A percentile compares a stretch with the other conserved stretches of the same genome.
Evolutionary conservation across 2,888 invertebrate species (phyloP).

Genomic region (Amphipyra tragopoginis): DNA sequence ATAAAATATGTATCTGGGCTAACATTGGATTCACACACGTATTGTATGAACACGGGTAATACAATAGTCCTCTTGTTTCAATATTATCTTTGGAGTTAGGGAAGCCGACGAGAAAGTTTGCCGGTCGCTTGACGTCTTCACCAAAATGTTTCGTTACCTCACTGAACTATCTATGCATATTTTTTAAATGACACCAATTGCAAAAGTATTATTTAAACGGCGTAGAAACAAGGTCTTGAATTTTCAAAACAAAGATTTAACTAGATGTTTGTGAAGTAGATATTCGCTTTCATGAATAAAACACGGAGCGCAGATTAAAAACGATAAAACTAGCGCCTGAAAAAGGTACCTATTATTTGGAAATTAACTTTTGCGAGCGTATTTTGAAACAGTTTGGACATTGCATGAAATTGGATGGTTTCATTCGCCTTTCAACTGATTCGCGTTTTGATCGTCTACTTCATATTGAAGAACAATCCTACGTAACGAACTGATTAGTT

Average conservation of each 20-base stretch:
- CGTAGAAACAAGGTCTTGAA: conserved; percentile 24
- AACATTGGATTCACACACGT: neutral
- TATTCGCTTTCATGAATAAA: conserved; percentile 44
- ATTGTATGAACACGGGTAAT: neutral
- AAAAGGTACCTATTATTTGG: conserved; percentile 40
- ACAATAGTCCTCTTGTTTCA: neutral
- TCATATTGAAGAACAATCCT: conserved; percentile 29
- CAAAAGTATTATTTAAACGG: conserved; percentile 9
- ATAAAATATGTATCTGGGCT: neutral
- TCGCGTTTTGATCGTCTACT: conserved; percentile 17
- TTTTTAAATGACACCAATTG: neutral
- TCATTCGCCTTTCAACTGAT: conserved; percentile 35
- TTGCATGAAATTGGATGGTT: conserved; percentile 47
- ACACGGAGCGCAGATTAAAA: conserved; percentile 50
- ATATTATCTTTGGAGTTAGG: conserved; percentile 4
- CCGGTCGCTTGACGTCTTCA: neutral
- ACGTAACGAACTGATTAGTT: conserved; percentile 38
- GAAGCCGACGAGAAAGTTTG: too few species aligned
- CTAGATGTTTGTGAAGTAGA: conserved; percentile 39
- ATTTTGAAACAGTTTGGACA: conserved; percentile 31
- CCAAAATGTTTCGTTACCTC: conserved; percentile 1
- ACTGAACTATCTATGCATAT: neutral
- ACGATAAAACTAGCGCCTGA: conserved; percentile 51
- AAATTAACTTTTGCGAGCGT: conserved; percentile 36
- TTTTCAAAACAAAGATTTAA: conserved; percentile 24